Evolutionary conservation across 2,888 invertebrate species (phyloP), one percentile per base, ranked within the genome.

Genomic region (Meloe dianella): DNA sequence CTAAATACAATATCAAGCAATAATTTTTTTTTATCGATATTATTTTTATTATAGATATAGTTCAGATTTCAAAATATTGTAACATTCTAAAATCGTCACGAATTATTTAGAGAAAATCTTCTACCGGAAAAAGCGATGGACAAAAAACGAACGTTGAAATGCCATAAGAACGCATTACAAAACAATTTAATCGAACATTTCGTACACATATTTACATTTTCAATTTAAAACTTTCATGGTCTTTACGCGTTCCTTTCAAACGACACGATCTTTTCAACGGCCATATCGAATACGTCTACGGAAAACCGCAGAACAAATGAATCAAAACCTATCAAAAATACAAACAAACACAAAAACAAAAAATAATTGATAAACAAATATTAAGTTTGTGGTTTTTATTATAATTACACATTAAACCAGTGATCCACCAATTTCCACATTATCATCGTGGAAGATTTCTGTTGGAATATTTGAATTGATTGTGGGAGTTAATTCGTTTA

Each of bases 401-500:
- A 64, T 61, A 67, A 67, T 67, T 67, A 67, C 61, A 14, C 24
- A 35, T 7, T 10, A 6, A 12, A 27, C 22, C 32, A 41, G 32
- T 60, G 60, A 17, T 24, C 20, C 51, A 29, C n/a, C 30, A 47
- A 61, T 17, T 60, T 9, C 32, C 14, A 3, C n/a, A 27, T 14
- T 2, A 27, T 51, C 29, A 27, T n/a, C n/a, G n/a, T n/a, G n/a
- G n/a, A n/a, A n/a, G n/a, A n/a, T n/a, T n/a, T n/a, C n/a, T n/a
- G n/a, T n/a, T n/a, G n/a, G n/a, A n/a, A n/a, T n/a, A n/a, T 61
- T 24, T 47, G 27, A 38, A 60, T 24, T 61, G 30, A 62, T 57
- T 81, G 79, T 81, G 82, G 80, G 81, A 82, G 74, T 77, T 82
- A 82, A 82, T 82, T 81, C 80, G 80, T 79, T 78, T 78, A 78